Conservation (phyloP, 2,888 invertebrate species). For the Eudasyphora cyanicolor region DNA sequence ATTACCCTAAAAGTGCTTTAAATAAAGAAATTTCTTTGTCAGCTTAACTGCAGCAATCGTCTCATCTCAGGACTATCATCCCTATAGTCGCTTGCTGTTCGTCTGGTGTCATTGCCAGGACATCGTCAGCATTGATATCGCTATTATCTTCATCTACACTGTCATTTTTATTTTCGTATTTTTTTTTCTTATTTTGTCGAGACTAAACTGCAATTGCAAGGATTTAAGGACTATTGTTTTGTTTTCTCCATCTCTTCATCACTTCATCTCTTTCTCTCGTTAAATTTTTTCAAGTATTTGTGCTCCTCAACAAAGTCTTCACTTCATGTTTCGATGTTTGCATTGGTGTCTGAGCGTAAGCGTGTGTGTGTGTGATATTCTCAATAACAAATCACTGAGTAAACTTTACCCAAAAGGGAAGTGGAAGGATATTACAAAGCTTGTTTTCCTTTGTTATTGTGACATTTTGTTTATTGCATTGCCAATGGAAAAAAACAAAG, state of each 20-base stretch:
- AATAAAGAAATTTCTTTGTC: background rate
- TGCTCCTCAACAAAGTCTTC: background rate
- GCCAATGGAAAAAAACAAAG: background rate
- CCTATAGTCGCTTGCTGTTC: too few species aligned
- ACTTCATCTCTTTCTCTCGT: background rate
- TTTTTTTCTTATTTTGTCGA: too few species aligned
- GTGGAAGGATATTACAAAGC: too few species aligned
- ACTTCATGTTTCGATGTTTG: too few species aligned
- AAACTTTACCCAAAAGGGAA: background rate
- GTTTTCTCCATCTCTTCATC: background rate
- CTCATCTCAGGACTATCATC: background rate
- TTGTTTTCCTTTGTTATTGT: background rate
- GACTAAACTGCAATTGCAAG: slow-evolving; percentile 1
- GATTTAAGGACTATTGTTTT: background rate
- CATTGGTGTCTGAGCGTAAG: too few species aligned
- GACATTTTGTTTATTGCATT: background rate
- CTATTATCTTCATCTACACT: background rate
- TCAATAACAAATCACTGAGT: background rate
- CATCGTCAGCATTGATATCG: background rate
- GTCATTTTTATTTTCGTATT: background rate
- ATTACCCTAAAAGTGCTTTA: background rate
- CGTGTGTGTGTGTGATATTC: background rate
- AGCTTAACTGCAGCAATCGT: background rate
- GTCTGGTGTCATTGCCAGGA: too few species aligned
- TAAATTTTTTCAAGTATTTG: background rate